Evolutionary conservation across 2,888 invertebrate species (phyloP), one percentile per base, ranked within the genome.

Genomic region (Scaptomyza tumidula): DNA sequence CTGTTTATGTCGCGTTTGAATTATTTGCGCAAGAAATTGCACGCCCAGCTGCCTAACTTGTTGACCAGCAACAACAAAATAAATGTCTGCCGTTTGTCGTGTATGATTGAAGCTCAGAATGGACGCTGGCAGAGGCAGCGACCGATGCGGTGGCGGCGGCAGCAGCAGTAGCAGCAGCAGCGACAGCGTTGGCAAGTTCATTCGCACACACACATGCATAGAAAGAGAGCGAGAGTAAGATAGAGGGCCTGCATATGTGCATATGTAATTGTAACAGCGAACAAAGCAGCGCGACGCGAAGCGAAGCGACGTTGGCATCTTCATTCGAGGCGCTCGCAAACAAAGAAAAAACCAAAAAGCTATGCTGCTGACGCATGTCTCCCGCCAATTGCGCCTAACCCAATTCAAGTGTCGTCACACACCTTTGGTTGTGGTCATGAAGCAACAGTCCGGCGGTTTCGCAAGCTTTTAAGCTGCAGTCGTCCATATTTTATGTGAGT

Each of bases 31-130:
- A 72, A 72, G 65, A 65, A 76, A 75, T 73, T 62, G 69, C 75
- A 76, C 71, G 65, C 65, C 61, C 71, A 73, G 61, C 69, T 69
- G 70, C 71, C 84, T 70, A 72, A 69, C 78, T 72, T 76, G 71
- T 74, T 74, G 62, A 69, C 65, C 70, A 80, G 81, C 84, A 80
- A 80, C 81, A 80, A 84, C 78, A 84, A 77, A 76, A 71, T 76
- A 76, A 76, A 61, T 59, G 73, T 56, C 69, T 50, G 62, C 64
- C 53, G 61, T 43, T 60, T 54, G 58, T 59, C 71, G 70, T 50
- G 67, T 77, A 71, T 86, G 86, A 82, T 84, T 82, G 80, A 86
- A 80, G 86, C 82, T 84, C 84, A 69, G 70, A 62, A 74, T 74
- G 78, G 56, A 80, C 81, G 74, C 66, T 59, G 65, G 58, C 53